Conservation (phyloP, 2,888 invertebrate genomes). For the Drosophila histrio region DNA sequence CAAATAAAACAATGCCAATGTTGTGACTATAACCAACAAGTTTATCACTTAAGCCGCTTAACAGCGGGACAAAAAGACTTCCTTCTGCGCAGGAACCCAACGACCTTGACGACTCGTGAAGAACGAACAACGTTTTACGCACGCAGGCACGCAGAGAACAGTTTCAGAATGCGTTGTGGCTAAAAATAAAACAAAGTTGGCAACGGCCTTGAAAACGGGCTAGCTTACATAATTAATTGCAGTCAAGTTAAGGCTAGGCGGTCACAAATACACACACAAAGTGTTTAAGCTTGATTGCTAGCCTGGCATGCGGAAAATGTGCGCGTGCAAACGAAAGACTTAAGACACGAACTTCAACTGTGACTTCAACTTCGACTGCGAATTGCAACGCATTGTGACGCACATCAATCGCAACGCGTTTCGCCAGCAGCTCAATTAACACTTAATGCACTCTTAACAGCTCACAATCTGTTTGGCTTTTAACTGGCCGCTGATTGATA, state of each 20-base stretch:
- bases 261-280: conserved; percentile 19
- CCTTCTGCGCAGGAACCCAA: conserved; percentile 64
- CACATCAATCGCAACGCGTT: conserved; percentile 46
- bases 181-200: conserved; percentile 59
- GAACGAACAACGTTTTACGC: conserved; percentile 38
- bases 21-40: conserved; percentile 37
- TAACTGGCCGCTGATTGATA: conserved; percentile 45
- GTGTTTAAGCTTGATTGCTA: conserved; percentile 25
- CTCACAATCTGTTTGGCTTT: conserved; percentile 23
- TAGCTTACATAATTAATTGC: conserved; percentile 78
- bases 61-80: conserved; percentile 42
- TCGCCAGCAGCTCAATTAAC: conserved; percentile 52
- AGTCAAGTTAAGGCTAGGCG: conserved; percentile 42
- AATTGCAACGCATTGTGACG: conserved; percentile 35
- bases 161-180: conserved; percentile 58
- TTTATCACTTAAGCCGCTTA: conserved; percentile 61
- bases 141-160: conserved; percentile 72
- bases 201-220: conserved; percentile 54
- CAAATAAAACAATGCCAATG: conserved; percentile 42
- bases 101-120: conserved; percentile 58
- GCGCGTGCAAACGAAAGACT: conserved; percentile 63
- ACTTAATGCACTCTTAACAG: conserved; percentile 65
- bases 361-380: conserved; percentile 9
- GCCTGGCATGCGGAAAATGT: conserved; percentile 70
- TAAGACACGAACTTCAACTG: conserved; percentile 62